Base-by-base conservation (phyloP, 2,888 invertebrate genomes). In the Drosophila parthenogenetica region DNA sequence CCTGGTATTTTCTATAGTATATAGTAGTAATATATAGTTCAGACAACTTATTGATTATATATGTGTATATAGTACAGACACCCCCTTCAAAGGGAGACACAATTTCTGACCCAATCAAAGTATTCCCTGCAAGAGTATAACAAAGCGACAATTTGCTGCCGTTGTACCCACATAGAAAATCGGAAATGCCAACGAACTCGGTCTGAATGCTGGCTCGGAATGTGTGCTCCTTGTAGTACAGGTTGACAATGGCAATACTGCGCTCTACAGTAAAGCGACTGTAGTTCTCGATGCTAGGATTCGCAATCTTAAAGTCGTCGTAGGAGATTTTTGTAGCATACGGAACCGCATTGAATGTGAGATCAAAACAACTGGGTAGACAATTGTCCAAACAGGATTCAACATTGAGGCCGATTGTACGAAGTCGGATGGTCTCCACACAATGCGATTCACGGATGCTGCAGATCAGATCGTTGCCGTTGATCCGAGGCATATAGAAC, bases 131-230 rank as follows among this genome's bases (percentile, higher is more conserved):
- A 29, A 35, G 35, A 13, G 35, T 22, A 45, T 19, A 22, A 13
- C 29, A 19, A 16, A 43, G 5, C 5, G 4, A 4, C 7, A 17
- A 3, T 4, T 35, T 35, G n/a, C 16, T 25, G 45, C 45, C 19
- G 29, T 25, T 25, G 0, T 39, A 72, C 95, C 94, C 93, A 96
- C 96, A 96, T 54, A 96, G 91, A 91, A 96, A 96, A 92, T 97
- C 96, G 0, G 96, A 95, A 53, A 96, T 94, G 45, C 96, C 96
- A 88, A 96, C 96, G 59, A 96, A 94, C 91, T 96, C 96, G 50
- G 95, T 96, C 92, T 96, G 96, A 1, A 95, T 94, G 79, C 93
- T 94, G 78, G 95, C 94, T 45, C 94, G 94, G 84, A 96, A 96
- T 22, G 95, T 94, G 50, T 94, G 94, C 43, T 95, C 94, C 79